Percentiles rank a stretch among this genome's conserved stretches.
These are phyloP conservation scores for Drosophila kikkawai DNA, from an alignment of 1,140 invertebrate genomes.

Conservation along the genomic window DNA sequence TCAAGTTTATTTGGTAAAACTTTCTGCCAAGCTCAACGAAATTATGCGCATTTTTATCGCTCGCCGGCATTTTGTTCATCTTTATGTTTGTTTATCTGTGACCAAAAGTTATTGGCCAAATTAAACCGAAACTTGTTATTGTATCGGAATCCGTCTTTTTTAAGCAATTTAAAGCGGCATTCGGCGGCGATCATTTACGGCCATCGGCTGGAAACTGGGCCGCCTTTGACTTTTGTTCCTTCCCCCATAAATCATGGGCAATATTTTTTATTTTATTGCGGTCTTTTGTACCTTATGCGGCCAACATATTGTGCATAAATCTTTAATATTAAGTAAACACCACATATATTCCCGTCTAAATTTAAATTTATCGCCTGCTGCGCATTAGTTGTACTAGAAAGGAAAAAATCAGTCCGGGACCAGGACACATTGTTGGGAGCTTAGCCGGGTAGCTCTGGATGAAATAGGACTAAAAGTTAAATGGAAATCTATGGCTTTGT, in stretches of 20 bases:
- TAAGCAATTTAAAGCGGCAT: slow-evolving; percentile 57
- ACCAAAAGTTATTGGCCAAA: slow-evolving; percentile 61
- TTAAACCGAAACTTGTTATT: slow-evolving; percentile 54
- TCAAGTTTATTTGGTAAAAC: slow-evolving; percentile 72
- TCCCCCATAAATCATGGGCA: slow-evolving; percentile 42
- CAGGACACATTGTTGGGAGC: slow-evolving; percentile 46
- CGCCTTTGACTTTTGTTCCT: slow-evolving; percentile 16
- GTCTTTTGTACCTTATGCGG: slow-evolving; percentile 58
- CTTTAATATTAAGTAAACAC: slow-evolving; percentile 81
- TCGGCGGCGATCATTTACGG: slow-evolving; percentile 20
- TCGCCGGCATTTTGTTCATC: slow-evolving; percentile 47
- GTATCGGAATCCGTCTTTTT: slow-evolving; percentile 36
- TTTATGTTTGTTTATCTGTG: slow-evolving; percentile 70
- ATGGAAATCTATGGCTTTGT: slow-evolving; percentile 80
- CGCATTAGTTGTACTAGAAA: slow-evolving; percentile 66
- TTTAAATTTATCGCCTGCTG: slow-evolving; percentile 77
- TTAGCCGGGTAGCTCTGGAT: slow-evolving; percentile 48
- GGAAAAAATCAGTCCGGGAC: slow-evolving; percentile 23
- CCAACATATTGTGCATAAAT: slow-evolving; percentile 78
- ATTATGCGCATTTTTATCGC: slow-evolving; percentile 80
- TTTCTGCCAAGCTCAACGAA: slow-evolving; percentile 61
- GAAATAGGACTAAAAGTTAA: slow-evolving; percentile 72
- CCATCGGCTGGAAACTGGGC: slow-evolving; percentile 12
- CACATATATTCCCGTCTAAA: slow-evolving; percentile 63
- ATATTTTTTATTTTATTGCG: slow-evolving; percentile 78